Conservation (phyloP, 2,888 invertebrate genomes). For the Chrysotoxum bicinctum region DNA sequence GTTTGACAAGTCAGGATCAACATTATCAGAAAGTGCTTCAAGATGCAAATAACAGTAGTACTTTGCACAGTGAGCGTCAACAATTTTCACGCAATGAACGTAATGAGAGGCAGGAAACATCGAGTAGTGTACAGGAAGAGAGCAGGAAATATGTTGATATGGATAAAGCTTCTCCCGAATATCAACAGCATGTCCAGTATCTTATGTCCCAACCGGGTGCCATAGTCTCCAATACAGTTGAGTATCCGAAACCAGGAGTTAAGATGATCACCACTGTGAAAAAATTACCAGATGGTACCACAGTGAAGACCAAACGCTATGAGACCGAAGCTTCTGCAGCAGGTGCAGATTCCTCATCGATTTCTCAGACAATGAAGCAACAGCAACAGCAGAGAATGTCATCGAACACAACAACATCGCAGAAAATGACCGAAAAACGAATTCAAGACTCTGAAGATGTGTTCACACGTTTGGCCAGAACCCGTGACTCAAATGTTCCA, state of each 20-base stretch:
- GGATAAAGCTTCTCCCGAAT: conserved; percentile 80
- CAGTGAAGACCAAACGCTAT: conserved; percentile 86
- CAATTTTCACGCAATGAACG: conserved; percentile 74
- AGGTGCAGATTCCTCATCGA: conserved; percentile 53
- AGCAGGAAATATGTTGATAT: conserved; percentile 79
- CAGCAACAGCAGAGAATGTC: conserved; percentile 69
- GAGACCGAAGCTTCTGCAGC: conserved; percentile 83
- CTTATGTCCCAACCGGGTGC: conserved; percentile 82
- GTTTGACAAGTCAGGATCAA: conserved; percentile 47
- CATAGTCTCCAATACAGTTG: conserved; percentile 84
- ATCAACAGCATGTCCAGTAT: conserved; percentile 79
- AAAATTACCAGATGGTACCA: conserved; percentile 86
- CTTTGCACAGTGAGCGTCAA: conserved; percentile 75
- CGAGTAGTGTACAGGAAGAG: conserved; percentile 77
- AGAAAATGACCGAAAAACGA: conserved; percentile 63
- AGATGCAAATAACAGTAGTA: conserved; percentile 19
- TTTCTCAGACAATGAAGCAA: conserved; percentile 64
- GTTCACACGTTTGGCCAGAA: conserved; percentile 65
- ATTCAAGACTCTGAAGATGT: conserved; percentile 72
- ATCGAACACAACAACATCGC: conserved; percentile 62
- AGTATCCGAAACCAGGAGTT: conserved; percentile 86
- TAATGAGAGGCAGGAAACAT: conserved; percentile 74
- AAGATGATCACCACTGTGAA: conserved; percentile 87
- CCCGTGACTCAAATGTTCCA: conserved; percentile 50
- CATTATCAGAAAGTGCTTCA: conserved; percentile 45